Conservation (phyloP, 2,888 invertebrate species). For the Folsomia candida region DNA sequence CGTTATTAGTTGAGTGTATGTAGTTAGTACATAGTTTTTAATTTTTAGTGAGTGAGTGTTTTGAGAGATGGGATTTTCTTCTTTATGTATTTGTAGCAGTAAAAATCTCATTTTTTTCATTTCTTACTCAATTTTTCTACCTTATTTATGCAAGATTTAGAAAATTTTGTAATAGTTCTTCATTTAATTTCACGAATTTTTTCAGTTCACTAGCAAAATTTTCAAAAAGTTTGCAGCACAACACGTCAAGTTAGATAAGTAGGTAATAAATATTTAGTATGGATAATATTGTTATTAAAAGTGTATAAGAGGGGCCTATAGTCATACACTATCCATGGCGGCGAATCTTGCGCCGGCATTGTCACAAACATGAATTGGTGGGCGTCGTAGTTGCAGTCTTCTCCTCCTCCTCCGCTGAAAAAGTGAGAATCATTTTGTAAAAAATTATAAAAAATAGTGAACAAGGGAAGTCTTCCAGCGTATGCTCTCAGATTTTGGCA, state of each 20-base stretch:
- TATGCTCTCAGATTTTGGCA: no score
- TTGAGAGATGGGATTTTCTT: no score
- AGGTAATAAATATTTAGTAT: no score
- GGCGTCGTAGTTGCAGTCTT: conserved; percentile 51
- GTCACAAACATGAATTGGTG: conserved; percentile 59
- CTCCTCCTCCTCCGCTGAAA: conserved; percentile 53
- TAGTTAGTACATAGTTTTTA: not conserved
- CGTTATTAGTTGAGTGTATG: not conserved
- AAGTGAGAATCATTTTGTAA: no score
- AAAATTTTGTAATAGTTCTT: not conserved
- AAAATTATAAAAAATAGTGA: no score
- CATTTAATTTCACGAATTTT: not conserved
- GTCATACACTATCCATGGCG: conserved; percentile 49
- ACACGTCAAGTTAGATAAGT: no score
- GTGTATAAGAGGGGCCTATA: conserved; percentile 30
- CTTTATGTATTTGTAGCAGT: no score
- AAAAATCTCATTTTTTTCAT: not conserved
- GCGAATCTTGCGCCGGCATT: conserved; percentile 59
- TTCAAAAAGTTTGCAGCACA: no score
- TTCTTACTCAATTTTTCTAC: not conserved
- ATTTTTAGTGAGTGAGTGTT: not conserved
- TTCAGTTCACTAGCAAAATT: no score
- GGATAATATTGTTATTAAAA: no score
- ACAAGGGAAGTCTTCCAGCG: no score
- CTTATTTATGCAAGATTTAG: not conserved